Percentiles rank a stretch among this genome's conserved stretches.
phyloP scores from a whole-genome alignment of 2,888 invertebrate species.

The Athripsodes cinereus region DNA sequence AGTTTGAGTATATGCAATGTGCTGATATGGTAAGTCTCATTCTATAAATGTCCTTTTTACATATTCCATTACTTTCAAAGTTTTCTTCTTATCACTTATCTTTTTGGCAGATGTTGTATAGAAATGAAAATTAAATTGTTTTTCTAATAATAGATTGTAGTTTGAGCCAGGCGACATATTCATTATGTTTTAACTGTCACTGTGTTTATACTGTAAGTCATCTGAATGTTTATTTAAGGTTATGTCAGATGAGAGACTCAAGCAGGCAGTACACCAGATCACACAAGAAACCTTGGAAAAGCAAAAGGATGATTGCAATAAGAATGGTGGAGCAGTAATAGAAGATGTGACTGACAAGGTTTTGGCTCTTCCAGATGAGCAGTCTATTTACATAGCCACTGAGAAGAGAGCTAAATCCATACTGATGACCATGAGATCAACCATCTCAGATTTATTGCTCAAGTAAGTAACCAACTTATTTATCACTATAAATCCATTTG shows the following conservation, averaged over 20 bases:
- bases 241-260: conserved; percentile 64
- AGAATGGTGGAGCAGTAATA: conserved; percentile 29
- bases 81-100: too few relatives aligned
- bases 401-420: conserved; percentile 62
- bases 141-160: too few relatives aligned
- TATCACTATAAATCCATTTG: too few relatives aligned
- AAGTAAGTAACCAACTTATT: conserved; percentile 36
- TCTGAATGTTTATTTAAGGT: conserved; percentile 41
- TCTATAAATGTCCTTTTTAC: too few relatives aligned
- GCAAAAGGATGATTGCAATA: conserved; percentile 36
- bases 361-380: conserved; percentile 43
- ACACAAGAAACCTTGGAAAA: conserved; percentile 52
- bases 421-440: conserved; percentile 73
- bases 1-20: conserved; percentile 64
- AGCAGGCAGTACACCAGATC: conserved; percentile 64
- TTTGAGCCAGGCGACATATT: too few relatives aligned
- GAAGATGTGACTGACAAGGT: conserved; percentile 30
- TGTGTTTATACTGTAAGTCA: neutral
- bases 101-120: too few relatives aligned
- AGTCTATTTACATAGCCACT: conserved; percentile 52
- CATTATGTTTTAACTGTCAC: too few relatives aligned
- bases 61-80: too few relatives aligned
- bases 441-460: conserved; percentile 66
- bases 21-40: conserved; percentile 41
- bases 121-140: neutral